Base-by-base conservation (phyloP, 2,113 vertebrate species). In the Xenopus borealis region DNA sequence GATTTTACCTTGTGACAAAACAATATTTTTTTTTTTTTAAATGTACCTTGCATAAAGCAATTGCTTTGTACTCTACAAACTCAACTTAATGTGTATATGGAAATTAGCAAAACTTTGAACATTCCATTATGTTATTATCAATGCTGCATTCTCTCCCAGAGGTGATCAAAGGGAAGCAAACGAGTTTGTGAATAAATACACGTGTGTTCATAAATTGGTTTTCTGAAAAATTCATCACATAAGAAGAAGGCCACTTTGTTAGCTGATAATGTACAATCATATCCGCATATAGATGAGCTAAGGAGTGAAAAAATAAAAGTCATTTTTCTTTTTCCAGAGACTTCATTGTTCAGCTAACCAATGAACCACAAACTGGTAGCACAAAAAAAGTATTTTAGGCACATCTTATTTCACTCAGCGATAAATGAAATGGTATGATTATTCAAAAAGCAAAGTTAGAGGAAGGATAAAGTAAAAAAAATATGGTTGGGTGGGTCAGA, bases 171-270 rank as follows among this genome's bases (percentile, higher is more conserved):
- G 53, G 16, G 16, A n/a, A 55, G 9, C 17, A 55, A 55, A 55
- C 14, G 17, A 55, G 53, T 55, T 55, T 55, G 53, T n/a, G 47
- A 55, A 55, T 55, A 55, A 55, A 55, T 55, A 55, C 53, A 55
- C 17, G 1, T 3, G 4, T 50, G 47, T 50, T 12, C 12, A 55
- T 8, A 55, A 55, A 55, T 55, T 55, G 53, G 14, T 55, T 55
- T 55, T 55, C 52, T 55, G 17, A 55, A 55, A 55, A 55, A 55
- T n/a, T 55, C 53, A 2, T 27, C 23, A 16, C 17, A n/a, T 55
- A 8, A 18, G 53, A 12, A 16, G 53, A 55, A 55, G 53, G 53
- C 17, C 17, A 55, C 14, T 55, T 55, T 55, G 14, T 16, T 55
- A n/a, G 53, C 8, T 50, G 14, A 55, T 55, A 55, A 55, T 55